Conservation (phyloP, 2,113 vertebrate species). For the Echinops telfairi region DNA sequence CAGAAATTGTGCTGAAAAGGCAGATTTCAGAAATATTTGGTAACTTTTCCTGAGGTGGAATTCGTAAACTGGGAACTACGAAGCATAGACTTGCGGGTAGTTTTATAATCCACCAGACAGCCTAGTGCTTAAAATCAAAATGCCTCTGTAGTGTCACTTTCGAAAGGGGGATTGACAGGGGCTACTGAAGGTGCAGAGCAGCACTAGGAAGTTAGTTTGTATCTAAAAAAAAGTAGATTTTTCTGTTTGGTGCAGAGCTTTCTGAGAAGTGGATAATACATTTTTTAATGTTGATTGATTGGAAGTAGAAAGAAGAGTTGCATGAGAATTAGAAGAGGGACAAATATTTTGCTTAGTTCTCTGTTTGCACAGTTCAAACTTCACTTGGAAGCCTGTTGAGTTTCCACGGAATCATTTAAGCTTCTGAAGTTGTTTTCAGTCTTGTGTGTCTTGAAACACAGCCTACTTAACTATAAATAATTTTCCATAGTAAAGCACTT, state of each 20-base stretch:
- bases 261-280: constrained; percentile 62
- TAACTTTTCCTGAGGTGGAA: constrained; percentile 30
- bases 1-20: constrained; percentile 73
- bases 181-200: constrained; percentile 26
- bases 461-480: constrained; percentile 34
- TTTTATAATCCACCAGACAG: constrained; percentile 17
- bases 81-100: constrained; percentile 60
- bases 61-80: constrained; percentile 6
- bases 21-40: constrained; percentile 79
- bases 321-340: constrained; percentile 75
- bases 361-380: constrained; percentile 82
- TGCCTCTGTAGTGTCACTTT: constrained; percentile 59
- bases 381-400: constrained; percentile 66
- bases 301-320: constrained; percentile 34
- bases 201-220: constrained; percentile 71
- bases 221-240: constrained; percentile 40
- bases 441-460: constrained; percentile 33
- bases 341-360: constrained; percentile 66
- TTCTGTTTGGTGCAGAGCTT: constrained; percentile 78
- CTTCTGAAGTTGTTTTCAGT: constrained; percentile 71
- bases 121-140: constrained; percentile 76
- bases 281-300: constrained; percentile 51
- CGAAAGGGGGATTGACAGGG: background rate
- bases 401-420: constrained; percentile 63
- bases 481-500: constrained; percentile 43